These are phyloP conservation scores for Nemurella pictetii DNA, from an alignment of 2,888 invertebrate genomes.

Conservation along the genomic window DNA sequence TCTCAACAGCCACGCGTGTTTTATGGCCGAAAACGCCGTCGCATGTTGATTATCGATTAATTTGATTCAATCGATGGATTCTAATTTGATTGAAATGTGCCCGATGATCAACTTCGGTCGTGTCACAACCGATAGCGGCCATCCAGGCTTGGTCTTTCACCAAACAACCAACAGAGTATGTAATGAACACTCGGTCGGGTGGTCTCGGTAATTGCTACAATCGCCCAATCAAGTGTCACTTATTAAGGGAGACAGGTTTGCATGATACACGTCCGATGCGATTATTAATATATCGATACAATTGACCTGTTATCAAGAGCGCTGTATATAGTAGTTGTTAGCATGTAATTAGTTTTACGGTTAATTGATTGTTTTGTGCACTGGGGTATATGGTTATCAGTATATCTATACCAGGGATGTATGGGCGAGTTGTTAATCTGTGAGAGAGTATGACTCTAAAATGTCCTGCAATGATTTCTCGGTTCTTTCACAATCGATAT, in stretches of 20 bases:
- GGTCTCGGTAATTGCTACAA: background rate
- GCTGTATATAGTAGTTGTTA: background rate
- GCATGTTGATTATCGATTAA: background rate
- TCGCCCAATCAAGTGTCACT: background rate
- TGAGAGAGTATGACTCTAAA: too few relatives aligned
- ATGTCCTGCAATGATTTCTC: too few relatives aligned
- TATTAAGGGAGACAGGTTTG: background rate
- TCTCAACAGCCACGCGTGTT: background rate
- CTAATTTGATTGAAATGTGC: background rate
- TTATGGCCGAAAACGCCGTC: background rate
- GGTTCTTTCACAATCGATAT: too few relatives aligned
- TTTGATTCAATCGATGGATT: background rate
- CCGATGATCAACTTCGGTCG: background rate
- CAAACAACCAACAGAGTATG: background rate
- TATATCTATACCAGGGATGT: background rate
- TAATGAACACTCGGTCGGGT: background rate
- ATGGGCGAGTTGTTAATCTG: background rate
- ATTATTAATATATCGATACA: background rate
- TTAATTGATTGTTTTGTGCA: background rate
- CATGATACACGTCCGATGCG: background rate
- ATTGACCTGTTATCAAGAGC: background rate
- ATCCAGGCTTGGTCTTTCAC: background rate
- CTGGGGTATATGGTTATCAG: background rate
- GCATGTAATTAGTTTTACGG: background rate
- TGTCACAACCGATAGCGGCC: background rate